These are phyloP conservation scores for Formica aserva DNA, from an alignment of 2,888 invertebrate genomes.

Conservation along the genomic window DNA sequence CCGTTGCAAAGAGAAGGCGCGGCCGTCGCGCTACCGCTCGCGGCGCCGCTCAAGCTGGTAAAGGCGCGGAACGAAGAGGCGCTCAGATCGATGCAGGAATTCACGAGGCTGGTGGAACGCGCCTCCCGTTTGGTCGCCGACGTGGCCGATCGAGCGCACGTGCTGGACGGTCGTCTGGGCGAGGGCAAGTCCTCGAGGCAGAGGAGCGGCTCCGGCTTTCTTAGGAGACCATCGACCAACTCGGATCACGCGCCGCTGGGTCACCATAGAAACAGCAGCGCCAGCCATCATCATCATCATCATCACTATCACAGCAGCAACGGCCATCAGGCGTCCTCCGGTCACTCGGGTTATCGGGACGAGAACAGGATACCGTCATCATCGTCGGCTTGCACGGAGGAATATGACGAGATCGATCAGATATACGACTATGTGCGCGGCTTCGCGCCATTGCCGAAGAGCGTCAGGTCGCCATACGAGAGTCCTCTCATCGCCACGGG, in stretches of 20 bases:
- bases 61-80: slow-evolving; percentile 94
- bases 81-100: slow-evolving; percentile 89
- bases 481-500: slow-evolving; percentile 76
- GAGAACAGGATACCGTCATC: slow-evolving; percentile 88
- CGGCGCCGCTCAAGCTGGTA: slow-evolving; percentile 94
- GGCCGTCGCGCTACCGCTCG: slow-evolving; percentile 93
- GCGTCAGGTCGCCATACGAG: slow-evolving; percentile 89
- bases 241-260: slow-evolving; percentile 89
- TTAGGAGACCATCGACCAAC: slow-evolving; percentile 92
- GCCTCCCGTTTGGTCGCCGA: slow-evolving; percentile 91
- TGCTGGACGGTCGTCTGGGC: slow-evolving; percentile 92
- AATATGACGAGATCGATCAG: slow-evolving; percentile 98
- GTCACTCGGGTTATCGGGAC: slow-evolving; percentile 88
- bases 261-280: slow-evolving; percentile 86
- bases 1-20: slow-evolving; percentile 93
- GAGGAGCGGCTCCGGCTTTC: slow-evolving; percentile 83
- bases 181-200: slow-evolving; percentile 86
- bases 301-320: slow-evolving; percentile 87
- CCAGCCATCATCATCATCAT: slow-evolving; percentile 85
- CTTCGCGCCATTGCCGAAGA: slow-evolving; percentile 95
- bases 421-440: slow-evolving; percentile 98
- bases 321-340: slow-evolving; percentile 84
- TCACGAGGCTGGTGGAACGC: slow-evolving; percentile 92
- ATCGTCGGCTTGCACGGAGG: slow-evolving; percentile 88
- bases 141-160: slow-evolving; percentile 93